Evolutionary conservation across 2,797 vertebrate species (phyloP).

Genomic region (Sphenopsis melanotis): DNA sequence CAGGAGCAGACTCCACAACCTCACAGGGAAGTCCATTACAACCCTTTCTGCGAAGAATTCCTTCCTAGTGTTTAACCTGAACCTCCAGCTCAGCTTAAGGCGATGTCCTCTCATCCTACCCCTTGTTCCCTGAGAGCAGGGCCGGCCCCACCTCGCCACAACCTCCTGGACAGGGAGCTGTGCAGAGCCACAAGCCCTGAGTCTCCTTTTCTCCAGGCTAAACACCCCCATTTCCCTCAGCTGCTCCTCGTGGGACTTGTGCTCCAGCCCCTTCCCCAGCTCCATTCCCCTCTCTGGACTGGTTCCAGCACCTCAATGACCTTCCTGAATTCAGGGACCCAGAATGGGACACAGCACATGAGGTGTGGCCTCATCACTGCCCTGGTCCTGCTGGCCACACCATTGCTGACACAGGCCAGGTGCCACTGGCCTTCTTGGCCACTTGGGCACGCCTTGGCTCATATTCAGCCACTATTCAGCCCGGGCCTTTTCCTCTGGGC

Average conservation of each 20-base stretch:
- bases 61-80: not conserved
- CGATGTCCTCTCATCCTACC: rapidly evolving
- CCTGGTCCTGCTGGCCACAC: not conserved
- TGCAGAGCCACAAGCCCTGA: not conserved
- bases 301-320: rapidly evolving
- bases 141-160: rapidly evolving
- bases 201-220: not conserved
- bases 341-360: rapidly evolving
- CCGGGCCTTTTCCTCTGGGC: not conserved
- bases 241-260: rapidly evolving
- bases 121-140: too few species aligned
- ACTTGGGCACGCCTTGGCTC: not conserved
- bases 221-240: not conserved
- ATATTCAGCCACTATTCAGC: rapidly evolving
- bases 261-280: not conserved
- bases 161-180: too few species aligned
- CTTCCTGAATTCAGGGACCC: not conserved
- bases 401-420: not conserved
- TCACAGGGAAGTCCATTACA: not conserved
- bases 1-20: not conserved
- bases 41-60: not conserved
- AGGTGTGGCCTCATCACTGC: not conserved
- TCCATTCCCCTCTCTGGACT: not conserved
- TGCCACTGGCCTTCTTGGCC: not conserved
- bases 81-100: not conserved